Percentiles rank a stretch among this genome's conserved stretches.
These are phyloP conservation scores for Pollimyrus isidori DNA, from an alignment of 2,113 vertebrate species.

Conservation along the genomic window DNA sequence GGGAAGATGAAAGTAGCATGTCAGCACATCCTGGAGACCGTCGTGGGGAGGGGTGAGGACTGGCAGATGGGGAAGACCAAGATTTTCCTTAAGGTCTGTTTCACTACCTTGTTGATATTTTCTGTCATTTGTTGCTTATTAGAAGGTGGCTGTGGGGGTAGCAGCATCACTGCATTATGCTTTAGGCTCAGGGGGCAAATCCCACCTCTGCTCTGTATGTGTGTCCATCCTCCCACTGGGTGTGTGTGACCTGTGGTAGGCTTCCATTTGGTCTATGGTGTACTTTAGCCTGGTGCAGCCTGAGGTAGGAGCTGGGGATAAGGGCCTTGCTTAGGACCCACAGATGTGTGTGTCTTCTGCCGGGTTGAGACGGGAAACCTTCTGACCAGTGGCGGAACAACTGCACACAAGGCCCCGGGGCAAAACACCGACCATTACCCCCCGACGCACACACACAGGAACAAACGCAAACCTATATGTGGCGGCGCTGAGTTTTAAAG, in stretches of 20 bases:
- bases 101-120: background rate
- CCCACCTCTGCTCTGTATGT: background rate
- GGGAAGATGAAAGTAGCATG: conserved; percentile 85
- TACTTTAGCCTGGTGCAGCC: background rate
- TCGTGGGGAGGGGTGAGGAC: conserved; percentile 82
- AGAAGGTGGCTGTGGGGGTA: background rate
- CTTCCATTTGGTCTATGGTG: background rate
- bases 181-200: background rate
- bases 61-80: conserved; percentile 98
- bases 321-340: background rate
- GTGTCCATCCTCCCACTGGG: background rate
- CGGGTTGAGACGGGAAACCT: background rate
- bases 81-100: conserved; percentile 87
- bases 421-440: too few species aligned
- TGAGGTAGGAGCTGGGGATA: background rate
- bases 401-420: too few species aligned
- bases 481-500: too few species aligned
- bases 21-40: conserved; percentile 79
- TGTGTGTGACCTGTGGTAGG: background rate
- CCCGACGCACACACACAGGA: too few species aligned
- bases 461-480: too few species aligned
- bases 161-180: background rate
- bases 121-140: background rate
- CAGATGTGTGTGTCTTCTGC: background rate
- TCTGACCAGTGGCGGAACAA: background rate